phyloP scores from a whole-genome alignment of 2,113 vertebrate species.

The Scortum barcoo region DNA sequence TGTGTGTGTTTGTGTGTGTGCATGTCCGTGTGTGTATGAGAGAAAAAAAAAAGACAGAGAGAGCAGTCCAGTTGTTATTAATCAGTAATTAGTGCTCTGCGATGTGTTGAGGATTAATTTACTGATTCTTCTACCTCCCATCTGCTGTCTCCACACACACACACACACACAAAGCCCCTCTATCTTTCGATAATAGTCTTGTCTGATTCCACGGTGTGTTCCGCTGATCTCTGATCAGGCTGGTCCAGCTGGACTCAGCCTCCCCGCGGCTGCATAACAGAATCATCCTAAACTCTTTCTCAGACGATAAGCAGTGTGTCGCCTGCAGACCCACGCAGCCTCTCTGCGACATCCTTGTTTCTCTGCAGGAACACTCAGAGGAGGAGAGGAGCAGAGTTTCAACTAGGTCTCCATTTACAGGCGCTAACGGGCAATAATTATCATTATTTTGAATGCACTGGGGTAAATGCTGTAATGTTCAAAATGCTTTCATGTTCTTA shows the following conservation, averaged over 20 bases:
- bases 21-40: neutral
- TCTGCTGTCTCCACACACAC: constrained; percentile 62
- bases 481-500: neutral
- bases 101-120: constrained; percentile 78
- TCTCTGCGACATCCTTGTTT: constrained; percentile 39
- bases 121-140: constrained; percentile 71
- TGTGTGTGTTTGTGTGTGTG: neutral
- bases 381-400: constrained; percentile 19
- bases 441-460: neutral
- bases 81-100: constrained; percentile 77
- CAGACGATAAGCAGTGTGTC: constrained; percentile 61
- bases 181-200: constrained; percentile 66
- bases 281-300: constrained; percentile 61
- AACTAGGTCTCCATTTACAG: neutral
- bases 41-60: constrained; percentile 11
- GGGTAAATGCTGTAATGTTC: neutral
- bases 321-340: constrained; percentile 63
- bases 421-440: neutral
- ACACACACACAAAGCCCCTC: constrained; percentile 37
- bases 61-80: constrained; percentile 73
- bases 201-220: constrained; percentile 71
- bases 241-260: constrained; percentile 64
- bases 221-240: constrained; percentile 66
- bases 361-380: constrained; percentile 37
- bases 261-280: constrained; percentile 60